Percentiles rank a stretch among this genome's conserved stretches.
These are phyloP conservation scores for Rhizomys pruinosus DNA, from an alignment of 2,113 vertebrate species.

Conservation along the genomic window DNA sequence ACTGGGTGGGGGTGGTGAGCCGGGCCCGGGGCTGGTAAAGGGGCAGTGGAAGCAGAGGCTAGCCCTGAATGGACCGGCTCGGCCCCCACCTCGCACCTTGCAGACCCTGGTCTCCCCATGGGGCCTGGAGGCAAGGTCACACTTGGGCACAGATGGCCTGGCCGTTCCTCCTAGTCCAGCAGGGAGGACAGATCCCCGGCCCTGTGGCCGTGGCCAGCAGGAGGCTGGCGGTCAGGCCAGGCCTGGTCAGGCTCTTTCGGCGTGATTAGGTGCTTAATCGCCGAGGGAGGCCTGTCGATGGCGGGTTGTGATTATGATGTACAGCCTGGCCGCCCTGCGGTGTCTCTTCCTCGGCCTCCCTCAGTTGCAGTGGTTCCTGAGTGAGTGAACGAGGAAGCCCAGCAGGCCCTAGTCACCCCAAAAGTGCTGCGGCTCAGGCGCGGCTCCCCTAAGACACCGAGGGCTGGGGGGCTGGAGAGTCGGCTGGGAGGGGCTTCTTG, in stretches of 20 bases:
- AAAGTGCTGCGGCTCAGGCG: not conserved
- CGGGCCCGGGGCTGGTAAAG: not conserved
- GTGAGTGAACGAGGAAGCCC: not conserved
- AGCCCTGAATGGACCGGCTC: accelerated
- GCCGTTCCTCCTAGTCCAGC: not conserved
- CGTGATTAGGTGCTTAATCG: constrained; percentile 83
- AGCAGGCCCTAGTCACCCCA: not conserved
- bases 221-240: not conserved
- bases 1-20: too few relatives aligned
- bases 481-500: not conserved
- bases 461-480: not conserved
- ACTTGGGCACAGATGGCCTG: accelerated
- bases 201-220: not conserved
- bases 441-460: not conserved
- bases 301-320: constrained; percentile 70
- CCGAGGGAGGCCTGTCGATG: constrained; percentile 66
- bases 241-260: constrained; percentile 60
- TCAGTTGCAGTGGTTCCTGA: not conserved
- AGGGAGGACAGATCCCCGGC: not conserved
- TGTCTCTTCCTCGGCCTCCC: constrained; percentile 30
- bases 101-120: not conserved
- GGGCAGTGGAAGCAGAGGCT: not conserved
- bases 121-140: not conserved
- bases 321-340: not conserved
- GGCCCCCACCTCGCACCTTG: not conserved